Evolutionary conservation across 2,113 vertebrate genomes (phyloP).

Genomic region (Felis chaus): DNA sequence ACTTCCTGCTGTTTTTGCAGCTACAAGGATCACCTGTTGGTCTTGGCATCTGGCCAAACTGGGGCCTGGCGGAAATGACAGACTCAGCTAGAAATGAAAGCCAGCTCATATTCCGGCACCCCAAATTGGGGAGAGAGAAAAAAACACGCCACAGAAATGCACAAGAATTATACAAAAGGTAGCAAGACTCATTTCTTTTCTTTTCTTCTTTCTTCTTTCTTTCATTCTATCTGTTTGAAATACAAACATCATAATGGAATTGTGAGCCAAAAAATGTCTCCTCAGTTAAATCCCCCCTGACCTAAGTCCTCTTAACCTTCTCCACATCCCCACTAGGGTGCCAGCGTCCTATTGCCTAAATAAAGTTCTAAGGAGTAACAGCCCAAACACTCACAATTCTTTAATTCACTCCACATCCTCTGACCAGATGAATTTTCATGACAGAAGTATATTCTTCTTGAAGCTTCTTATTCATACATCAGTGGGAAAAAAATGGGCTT

Average conservation of each 20-base stretch:
- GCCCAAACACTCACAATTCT: neutral
- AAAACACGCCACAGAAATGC: constrained; percentile 70
- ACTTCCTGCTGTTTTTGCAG: constrained; percentile 90
- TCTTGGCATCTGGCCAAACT: constrained; percentile 88
- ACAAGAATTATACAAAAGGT: neutral
- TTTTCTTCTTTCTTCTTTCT: neutral
- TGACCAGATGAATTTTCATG: neutral
- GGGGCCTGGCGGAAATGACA: constrained; percentile 93
- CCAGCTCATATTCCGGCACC: constrained; percentile 84
- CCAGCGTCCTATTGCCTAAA: neutral
- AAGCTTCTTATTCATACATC: neutral
- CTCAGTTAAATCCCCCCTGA: neutral
- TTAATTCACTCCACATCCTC: neutral
- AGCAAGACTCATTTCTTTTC: neutral
- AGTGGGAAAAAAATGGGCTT: neutral
- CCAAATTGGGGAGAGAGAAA: constrained; percentile 72
- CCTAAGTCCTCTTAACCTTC: neutral
- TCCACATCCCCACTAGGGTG: too few species aligned
- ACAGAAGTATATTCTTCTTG: neutral
- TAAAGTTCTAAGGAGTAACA: neutral
- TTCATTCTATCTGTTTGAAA: neutral
- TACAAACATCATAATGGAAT: neutral
- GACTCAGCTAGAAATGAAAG: constrained; percentile 90
- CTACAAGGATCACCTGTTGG: constrained; percentile 95
- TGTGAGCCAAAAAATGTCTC: neutral